Percentiles rank a stretch among this genome's conserved stretches.
Conservation (phyloP, 2,888 invertebrate species). For the Callinectes sapidus region DNA sequence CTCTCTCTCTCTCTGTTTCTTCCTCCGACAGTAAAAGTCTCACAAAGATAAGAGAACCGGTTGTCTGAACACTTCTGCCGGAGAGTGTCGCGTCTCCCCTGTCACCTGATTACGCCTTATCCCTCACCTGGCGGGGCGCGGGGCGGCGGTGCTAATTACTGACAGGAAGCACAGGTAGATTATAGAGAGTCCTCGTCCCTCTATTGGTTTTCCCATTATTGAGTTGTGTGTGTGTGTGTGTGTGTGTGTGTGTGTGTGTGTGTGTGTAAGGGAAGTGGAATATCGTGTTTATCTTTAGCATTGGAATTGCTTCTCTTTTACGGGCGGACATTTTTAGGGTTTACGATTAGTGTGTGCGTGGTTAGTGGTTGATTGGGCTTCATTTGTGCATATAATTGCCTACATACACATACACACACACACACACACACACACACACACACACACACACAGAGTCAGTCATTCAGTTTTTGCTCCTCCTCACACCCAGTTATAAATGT, state of each 20-base stretch:
- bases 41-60: slow-evolving; percentile 27
- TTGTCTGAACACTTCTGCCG: background rate
- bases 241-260: slow-evolving; percentile 25
- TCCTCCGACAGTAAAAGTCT: slow-evolving; percentile 11
- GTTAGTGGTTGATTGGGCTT: background rate
- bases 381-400: background rate
- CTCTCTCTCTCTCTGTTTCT: background rate
- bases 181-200: background rate
- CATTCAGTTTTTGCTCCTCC: background rate
- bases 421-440: slow-evolving; percentile 15
- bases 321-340: background rate
- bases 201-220: background rate
- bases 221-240: background rate
- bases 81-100: background rate
- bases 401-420: slow-evolving; percentile 31
- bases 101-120: slow-evolving; percentile 19
- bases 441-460: background rate
- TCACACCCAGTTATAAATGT: background rate
- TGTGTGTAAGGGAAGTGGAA: background rate
- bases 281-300: slow-evolving; percentile 8
- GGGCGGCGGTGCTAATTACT: background rate
- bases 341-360: background rate
- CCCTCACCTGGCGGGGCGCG: slow-evolving; percentile 4
- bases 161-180: background rate
- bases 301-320: background rate